Evolutionary conservation across 2,797 vertebrate genomes (phyloP), one percentile per base, ranked within the genome.

Genomic region (Ctenosaura bakeri): DNA sequence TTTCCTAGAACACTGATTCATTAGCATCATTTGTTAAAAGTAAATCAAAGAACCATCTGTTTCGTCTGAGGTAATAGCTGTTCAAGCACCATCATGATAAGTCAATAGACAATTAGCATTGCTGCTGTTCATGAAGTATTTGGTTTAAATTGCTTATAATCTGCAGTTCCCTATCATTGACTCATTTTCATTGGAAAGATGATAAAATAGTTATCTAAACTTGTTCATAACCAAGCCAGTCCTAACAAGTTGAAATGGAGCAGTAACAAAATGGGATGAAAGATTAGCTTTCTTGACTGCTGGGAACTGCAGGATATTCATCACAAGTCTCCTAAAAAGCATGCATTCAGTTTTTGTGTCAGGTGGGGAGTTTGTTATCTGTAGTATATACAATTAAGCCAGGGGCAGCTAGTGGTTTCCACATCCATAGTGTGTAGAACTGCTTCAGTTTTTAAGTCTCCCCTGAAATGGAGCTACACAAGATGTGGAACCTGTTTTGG

Each of bases 21-120:
- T 88, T 24, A n/a, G n/a, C 76, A 74, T 50, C 80, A 69, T 73
- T 42, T 84, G 42, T 88, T 91, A 79, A 85, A 90, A 22, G 69
- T 91, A 91, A 91, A 83, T 42, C 24, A n/a, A 92, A 91, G 35
- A 26, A 64, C 79, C 77, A 87, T 89, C 85, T 86, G 46, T 86
- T 94, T 91, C 88, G 76, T 89, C n/a, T 73, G 26, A 88, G 52
- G 66, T 76, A 56, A 88, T 74, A 86, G 56, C 50, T 26, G 13
- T 66, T 76, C 42, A 35, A 54, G 20, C 78, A 89, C 76, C 8
- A 77, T 83, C 77, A 29, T 32, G 50, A 52, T 50, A 91, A 91
- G 2, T 38, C 1, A 4, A 5, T 66, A 84, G 46, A 88, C 90
- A 93, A 90, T 85, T 81, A 88, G 56, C 6, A n/a, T 64, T 69